These are phyloP conservation scores for Manis pentadactyla DNA, from an alignment of 2,797 vertebrate species.

Conservation along the genomic window DNA sequence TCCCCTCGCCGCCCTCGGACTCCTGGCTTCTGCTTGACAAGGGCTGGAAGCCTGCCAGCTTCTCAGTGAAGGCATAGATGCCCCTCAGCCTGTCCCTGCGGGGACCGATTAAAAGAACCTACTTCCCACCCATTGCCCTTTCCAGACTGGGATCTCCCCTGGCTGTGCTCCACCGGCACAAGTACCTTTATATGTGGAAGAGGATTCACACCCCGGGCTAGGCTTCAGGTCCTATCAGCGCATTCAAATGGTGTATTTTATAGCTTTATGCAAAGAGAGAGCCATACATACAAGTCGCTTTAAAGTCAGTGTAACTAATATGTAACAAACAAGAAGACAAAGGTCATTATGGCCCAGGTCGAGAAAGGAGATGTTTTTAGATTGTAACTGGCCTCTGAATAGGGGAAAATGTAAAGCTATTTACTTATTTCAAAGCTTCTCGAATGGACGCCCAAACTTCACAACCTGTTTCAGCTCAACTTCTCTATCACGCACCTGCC, in stretches of 20 bases:
- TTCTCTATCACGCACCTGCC: neutral
- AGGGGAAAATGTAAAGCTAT: neutral
- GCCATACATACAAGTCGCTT: neutral
- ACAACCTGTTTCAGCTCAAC: neutral
- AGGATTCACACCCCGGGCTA: neutral
- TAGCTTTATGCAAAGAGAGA: neutral
- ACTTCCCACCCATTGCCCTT: too few species aligned
- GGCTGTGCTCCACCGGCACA: neutral
- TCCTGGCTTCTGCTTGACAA: neutral
- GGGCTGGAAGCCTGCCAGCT: neutral
- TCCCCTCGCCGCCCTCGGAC: neutral
- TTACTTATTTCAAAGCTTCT: neutral
- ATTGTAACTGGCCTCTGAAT: neutral
- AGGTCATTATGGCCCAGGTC: neutral
- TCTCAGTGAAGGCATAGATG: neutral
- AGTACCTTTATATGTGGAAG: neutral
- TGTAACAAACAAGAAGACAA: neutral
- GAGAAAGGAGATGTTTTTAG: neutral
- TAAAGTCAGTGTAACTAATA: neutral
- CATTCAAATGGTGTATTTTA: neutral
- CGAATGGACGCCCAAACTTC: neutral
- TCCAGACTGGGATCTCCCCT: neutral
- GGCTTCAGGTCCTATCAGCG: neutral
- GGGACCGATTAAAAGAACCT: neutral
- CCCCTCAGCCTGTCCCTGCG: neutral